phyloP scores from a whole-genome alignment of 2,797 vertebrate genomes.

The Notoglanidium macrostoma region DNA sequence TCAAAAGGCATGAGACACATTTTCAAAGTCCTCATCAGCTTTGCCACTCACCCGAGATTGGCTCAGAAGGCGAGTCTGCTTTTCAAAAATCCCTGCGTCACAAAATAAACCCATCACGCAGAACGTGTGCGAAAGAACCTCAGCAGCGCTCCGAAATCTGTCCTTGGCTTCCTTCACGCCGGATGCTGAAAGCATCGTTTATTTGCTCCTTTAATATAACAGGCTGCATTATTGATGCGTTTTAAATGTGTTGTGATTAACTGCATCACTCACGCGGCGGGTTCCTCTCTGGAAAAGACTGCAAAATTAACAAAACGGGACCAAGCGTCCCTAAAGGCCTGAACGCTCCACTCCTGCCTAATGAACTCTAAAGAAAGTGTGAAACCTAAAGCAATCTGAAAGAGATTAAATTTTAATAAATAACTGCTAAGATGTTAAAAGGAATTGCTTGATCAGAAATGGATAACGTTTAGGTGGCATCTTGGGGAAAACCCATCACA shows the following conservation, averaged over 20 bases:
- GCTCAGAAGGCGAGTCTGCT: not conserved
- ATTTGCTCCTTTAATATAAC: slow-evolving; percentile 71
- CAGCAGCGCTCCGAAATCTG: not conserved
- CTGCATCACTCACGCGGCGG: slow-evolving; percentile 37
- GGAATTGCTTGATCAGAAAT: not conserved
- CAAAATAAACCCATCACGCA: not conserved
- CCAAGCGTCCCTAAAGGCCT: slow-evolving; percentile 14
- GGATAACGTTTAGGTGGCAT: not conserved
- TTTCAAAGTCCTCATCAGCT: slow-evolving; percentile 36
- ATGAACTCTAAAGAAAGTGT: slow-evolving; percentile 13
- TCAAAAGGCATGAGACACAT: slow-evolving; percentile 51
- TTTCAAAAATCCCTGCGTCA: not conserved
- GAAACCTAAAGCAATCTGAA: slow-evolving; percentile 11
- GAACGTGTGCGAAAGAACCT: not conserved
- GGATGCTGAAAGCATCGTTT: slow-evolving; percentile 54
- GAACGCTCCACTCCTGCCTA: slow-evolving; percentile 12
- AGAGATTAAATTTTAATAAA: slow-evolving; percentile 19
- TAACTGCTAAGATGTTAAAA: not conserved
- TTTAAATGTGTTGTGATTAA: slow-evolving; percentile 67
- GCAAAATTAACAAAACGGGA: slow-evolving; percentile 41
- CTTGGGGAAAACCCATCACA: not conserved
- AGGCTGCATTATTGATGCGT: slow-evolving; percentile 75
- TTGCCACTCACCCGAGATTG: slow-evolving; percentile 33
- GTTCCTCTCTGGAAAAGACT: slow-evolving; percentile 26
- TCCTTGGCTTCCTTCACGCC: not conserved